These are phyloP conservation scores for Lucilia sericata DNA, from an alignment of 1,140 invertebrate genomes.

Conservation along the genomic window DNA sequence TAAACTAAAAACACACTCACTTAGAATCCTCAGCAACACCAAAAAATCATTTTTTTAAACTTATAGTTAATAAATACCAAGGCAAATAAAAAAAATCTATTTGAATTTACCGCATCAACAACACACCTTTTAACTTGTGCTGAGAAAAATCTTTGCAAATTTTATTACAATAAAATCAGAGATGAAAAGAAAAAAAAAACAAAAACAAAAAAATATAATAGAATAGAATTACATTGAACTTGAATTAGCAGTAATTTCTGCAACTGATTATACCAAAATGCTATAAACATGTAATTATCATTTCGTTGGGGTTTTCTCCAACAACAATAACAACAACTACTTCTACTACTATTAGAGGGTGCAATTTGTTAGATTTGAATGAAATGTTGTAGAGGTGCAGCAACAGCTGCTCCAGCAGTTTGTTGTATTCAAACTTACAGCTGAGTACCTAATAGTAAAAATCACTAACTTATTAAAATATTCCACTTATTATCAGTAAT, in stretches of 20 bases:
- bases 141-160: too few relatives aligned
- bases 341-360: background rate
- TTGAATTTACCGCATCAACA: slow-evolving; percentile 23
- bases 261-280: slow-evolving; percentile 28
- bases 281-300: slow-evolving; percentile 7
- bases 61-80: background rate
- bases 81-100: slow-evolving; percentile 7
- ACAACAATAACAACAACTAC: too few relatives aligned
- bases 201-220: background rate
- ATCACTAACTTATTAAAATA: slow-evolving; percentile 28
- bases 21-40: background rate
- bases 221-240: slow-evolving; percentile 38
- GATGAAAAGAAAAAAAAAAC: slow-evolving; percentile 2
- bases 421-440: too few relatives aligned
- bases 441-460: background rate
- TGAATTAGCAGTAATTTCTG: slow-evolving; percentile 42
- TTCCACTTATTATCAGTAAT: slow-evolving; percentile 37
- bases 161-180: background rate
- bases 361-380: background rate
- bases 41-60: background rate
- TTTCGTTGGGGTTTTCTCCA: slow-evolving; percentile 16
- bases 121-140: background rate
- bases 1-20: background rate
- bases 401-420: background rate
- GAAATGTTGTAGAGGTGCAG: background rate